These are phyloP conservation scores for Diabrotica undecimpunctata DNA, from an alignment of 1,140 invertebrate species.

Conservation along the genomic window DNA sequence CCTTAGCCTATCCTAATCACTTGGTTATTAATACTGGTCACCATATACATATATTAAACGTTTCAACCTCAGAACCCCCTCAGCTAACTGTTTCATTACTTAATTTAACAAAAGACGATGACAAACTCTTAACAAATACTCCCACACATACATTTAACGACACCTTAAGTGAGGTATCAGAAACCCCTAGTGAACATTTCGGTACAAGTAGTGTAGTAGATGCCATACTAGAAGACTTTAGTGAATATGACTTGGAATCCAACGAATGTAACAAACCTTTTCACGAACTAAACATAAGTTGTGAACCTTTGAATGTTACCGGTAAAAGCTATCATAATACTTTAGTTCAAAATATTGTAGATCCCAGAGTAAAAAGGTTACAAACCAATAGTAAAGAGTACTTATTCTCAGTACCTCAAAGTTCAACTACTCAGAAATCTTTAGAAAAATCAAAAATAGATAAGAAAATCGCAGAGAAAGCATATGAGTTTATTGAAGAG, in stretches of 20 bases:
- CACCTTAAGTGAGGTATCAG: constrained; percentile 43
- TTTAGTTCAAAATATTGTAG: constrained; percentile 45
- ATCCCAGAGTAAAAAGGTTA: constrained; percentile 43
- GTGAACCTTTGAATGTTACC: constrained; percentile 47
- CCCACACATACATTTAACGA: constrained; percentile 28
- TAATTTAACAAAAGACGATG: constrained; percentile 32
- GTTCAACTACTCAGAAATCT: constrained; percentile 34
- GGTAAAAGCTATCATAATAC: constrained; percentile 47
- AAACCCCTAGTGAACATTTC: constrained; percentile 43
- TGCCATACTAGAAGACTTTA: constrained; percentile 46
- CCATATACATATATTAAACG: constrained; percentile 45
- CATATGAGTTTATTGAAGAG: constrained; percentile 82
- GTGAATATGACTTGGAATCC: constrained; percentile 45
- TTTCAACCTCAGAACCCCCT: constrained; percentile 32
- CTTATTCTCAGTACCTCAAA: constrained; percentile 42
- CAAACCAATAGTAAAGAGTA: constrained; percentile 41
- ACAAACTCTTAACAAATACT: constrained; percentile 22
- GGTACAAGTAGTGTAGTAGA: constrained; percentile 42
- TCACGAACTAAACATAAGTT: constrained; percentile 48
- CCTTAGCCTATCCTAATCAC: constrained; percentile 44
- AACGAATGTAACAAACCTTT: constrained; percentile 47
- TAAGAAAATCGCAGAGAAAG: constrained; percentile 64
- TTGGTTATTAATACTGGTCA: constrained; percentile 48
- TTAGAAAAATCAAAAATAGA: constrained; percentile 51
- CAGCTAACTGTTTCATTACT: constrained; percentile 19